Evolutionary conservation across 2,888 invertebrate genomes (phyloP).

Genomic region (Fragum fragum): DNA sequence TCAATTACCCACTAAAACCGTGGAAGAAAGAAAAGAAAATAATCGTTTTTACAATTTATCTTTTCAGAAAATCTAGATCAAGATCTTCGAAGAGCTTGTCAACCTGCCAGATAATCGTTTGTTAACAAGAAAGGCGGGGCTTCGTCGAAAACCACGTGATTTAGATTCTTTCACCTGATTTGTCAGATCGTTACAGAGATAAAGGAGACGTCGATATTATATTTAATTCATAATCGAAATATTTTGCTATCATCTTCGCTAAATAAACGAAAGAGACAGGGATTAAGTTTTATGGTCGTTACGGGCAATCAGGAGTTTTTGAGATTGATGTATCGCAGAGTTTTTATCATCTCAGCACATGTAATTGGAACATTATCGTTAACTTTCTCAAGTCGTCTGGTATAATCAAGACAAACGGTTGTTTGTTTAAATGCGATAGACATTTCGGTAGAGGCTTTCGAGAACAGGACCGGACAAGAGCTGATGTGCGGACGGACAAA

Average conservation of each 20-base stretch:
- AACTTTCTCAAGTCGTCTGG: neutral
- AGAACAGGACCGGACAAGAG: neutral
- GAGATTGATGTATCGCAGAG: neutral
- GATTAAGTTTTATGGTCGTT: slow-evolving; percentile 41
- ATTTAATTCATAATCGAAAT: slow-evolving; percentile 26
- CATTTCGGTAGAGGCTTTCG: neutral
- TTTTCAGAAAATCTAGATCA: slow-evolving; percentile 42
- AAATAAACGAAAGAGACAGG: slow-evolving; percentile 48
- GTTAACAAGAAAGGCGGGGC: slow-evolving; percentile 56
- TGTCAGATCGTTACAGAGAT: slow-evolving; percentile 23
- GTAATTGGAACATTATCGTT: neutral
- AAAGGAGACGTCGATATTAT: slow-evolving; percentile 3
- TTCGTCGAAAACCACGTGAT: slow-evolving; percentile 44
- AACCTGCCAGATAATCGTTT: slow-evolving; percentile 51
- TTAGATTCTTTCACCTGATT: slow-evolving; percentile 29
- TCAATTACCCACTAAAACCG: slow-evolving; percentile 17
- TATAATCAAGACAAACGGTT: neutral
- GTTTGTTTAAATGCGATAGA: slow-evolving; percentile 1
- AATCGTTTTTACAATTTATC: slow-evolving; percentile 28
- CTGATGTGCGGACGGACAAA: slow-evolving; percentile 14
- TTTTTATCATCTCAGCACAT: neutral
- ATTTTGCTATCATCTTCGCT: slow-evolving; percentile 5
- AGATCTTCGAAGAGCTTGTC: slow-evolving; percentile 47
- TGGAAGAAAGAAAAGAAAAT: slow-evolving; percentile 9
- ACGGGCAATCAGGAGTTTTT: slow-evolving; percentile 32